A percentile compares a stretch with the other conserved stretches of the same genome.
Conservation (phyloP, 1,140 invertebrate genomes). For the Delia radicum region DNA sequence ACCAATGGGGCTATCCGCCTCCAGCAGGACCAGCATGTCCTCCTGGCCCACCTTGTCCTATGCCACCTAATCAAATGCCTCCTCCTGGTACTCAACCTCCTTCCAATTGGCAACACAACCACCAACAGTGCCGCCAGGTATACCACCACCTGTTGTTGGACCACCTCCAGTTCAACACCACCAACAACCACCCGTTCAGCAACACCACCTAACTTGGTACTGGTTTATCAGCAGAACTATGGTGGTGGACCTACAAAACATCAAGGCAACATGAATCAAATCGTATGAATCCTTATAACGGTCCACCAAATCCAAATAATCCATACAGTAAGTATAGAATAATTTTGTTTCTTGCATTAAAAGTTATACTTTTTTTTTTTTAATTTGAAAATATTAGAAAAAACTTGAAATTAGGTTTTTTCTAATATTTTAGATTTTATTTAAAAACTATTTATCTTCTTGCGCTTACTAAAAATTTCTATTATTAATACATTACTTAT, state of each 20-base stretch:
- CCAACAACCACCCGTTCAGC: slow-evolving; percentile 33
- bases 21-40: not conserved
- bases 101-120: not conserved
- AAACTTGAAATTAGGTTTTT: too few species aligned
- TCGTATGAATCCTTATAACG: slow-evolving; percentile 58
- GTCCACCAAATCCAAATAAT: slow-evolving; percentile 37
- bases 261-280: slow-evolving; percentile 62
- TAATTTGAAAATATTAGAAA: too few species aligned
- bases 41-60: slow-evolving; percentile 18
- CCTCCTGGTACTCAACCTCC: not conserved
- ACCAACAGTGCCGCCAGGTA: too few species aligned
- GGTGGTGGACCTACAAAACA: slow-evolving; percentile 67
- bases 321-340: slow-evolving; percentile 5
- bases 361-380: too few species aligned
- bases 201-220: slow-evolving; percentile 64
- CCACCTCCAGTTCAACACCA: not conserved
- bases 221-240: slow-evolving; percentile 73
- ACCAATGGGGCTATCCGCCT: slow-evolving; percentile 41
- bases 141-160: not conserved
- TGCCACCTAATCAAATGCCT: not conserved
- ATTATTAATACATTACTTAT: too few species aligned
- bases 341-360: too few species aligned
- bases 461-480: too few species aligned
- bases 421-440: too few species aligned
- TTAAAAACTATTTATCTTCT: too few species aligned